Base-by-base conservation (phyloP, 2,888 invertebrate species). In the Eupsilia transversa region DNA sequence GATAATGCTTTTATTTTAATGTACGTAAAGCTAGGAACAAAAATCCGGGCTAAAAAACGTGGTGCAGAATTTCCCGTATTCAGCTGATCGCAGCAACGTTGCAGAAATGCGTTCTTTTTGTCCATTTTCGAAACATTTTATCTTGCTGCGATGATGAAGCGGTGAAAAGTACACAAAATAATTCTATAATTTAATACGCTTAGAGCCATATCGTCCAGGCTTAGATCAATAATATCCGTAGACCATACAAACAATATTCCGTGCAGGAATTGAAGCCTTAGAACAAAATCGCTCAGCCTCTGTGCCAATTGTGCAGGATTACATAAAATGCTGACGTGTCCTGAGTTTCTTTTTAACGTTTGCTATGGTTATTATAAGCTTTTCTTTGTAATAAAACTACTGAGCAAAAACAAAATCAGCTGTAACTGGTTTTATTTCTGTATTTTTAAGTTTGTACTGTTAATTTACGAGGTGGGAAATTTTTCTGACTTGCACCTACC, bases 181-280 rank as follows among this genome's bases (percentile, higher is more conserved):
- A 10, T 33, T 3, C 17, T 30, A 5, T 14, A 23, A 23, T 33
- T 33, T 30, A 23, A 2, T 17, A 0, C 30, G 2, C 23, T 30
- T n/a, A n/a, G n/a, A n/a, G n/a, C n/a, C n/a, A n/a, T n/a, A n/a
- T n/a, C n/a, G n/a, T n/a, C n/a, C n/a, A n/a, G n/a, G n/a, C n/a
- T n/a, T n/a, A n/a, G n/a, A n/a, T n/a, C 23, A 30, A 33, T 30
- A 30, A 14, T 49, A 23, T 70, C 7, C n/a, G 17, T 54, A 27
- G 20, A n/a, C 41, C n/a, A 54, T 54, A 63, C 9, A 27, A 49
- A 41, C 57, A 79, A 17, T 74, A 30, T 30, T 30, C n/a, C 79
- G 82, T 79, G 82, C 78, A 66, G 76, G 27, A 64, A 81, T 52
- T 56, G 78, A 81, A 79, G 61, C 77, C 76, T 7, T 81, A 67